Conservation (phyloP, 2,888 invertebrate genomes). For the Andricus quercusramuli region DNA sequence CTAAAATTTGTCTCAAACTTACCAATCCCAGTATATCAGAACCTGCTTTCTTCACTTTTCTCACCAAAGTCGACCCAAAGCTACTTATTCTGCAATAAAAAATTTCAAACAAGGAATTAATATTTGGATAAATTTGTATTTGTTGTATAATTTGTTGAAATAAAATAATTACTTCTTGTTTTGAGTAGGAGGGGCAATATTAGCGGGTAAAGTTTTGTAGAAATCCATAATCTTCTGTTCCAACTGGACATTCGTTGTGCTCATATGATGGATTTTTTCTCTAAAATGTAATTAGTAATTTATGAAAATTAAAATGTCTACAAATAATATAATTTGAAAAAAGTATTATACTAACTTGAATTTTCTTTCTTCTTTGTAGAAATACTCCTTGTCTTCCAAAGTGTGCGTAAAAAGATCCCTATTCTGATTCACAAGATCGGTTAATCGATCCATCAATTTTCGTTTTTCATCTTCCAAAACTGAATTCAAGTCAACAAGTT, state of each 20-base stretch:
- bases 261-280: constrained; percentile 94
- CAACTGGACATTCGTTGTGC: constrained; percentile 91
- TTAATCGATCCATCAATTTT: constrained; percentile 95
- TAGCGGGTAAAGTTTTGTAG: constrained; percentile 84
- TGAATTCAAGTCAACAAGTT: constrained; percentile 92
- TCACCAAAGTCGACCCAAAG: constrained; percentile 92
- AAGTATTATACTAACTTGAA: constrained; percentile 82
- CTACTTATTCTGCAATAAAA: constrained; percentile 83
- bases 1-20: constrained; percentile 58
- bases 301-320: constrained; percentile 2
- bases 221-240: constrained; percentile 99
- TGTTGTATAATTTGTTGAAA: constrained; percentile 73
- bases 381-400: constrained; percentile 96
- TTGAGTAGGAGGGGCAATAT: not conserved
- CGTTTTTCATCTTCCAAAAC: constrained; percentile 93
- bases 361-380: constrained; percentile 95
- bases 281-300: constrained; percentile 70
- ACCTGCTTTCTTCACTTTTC: constrained; percentile 91
- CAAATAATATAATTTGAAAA: not conserved
- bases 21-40: constrained; percentile 89
- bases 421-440: constrained; percentile 93
- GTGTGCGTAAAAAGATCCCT: constrained; percentile 95
- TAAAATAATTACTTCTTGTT: not conserved
- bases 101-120: constrained; percentile 1
- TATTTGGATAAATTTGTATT: constrained; percentile 86